These are phyloP conservation scores for Drosophila suboccidentalis DNA, from an alignment of 2,888 invertebrate genomes.

Conservation along the genomic window DNA sequence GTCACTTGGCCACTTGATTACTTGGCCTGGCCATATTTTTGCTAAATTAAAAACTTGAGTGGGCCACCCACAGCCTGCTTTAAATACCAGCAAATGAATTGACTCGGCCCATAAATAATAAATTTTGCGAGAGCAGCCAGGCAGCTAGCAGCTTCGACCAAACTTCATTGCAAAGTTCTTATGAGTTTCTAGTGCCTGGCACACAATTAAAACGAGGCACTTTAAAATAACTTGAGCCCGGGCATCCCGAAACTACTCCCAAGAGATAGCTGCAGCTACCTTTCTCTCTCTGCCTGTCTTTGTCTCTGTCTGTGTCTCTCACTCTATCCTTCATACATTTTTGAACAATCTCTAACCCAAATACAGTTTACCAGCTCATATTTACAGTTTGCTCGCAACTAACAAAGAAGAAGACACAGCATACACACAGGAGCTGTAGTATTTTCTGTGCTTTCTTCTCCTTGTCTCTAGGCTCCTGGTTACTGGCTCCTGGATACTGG, in stretches of 20 bases:
- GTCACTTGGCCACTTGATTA: constrained; percentile 35
- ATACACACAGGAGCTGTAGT: constrained; percentile 8
- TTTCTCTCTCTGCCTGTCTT: background rate
- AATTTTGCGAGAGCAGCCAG: constrained; percentile 25
- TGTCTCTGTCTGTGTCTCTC: background rate
- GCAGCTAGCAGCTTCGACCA: constrained; percentile 21
- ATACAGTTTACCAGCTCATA: constrained; percentile 67
- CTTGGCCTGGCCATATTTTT: constrained; percentile 64
- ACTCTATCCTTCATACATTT: constrained; percentile 61
- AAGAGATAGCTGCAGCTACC: constrained; percentile 15
- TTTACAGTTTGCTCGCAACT: constrained; percentile 52
- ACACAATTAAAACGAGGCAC: constrained; percentile 49
- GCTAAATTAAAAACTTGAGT: constrained; percentile 50
- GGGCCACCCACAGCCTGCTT: constrained; percentile 44
- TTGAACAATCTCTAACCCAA: constrained; percentile 81
- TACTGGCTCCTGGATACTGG: background rate
- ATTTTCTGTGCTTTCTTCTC: background rate
- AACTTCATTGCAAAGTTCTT: constrained; percentile 23
- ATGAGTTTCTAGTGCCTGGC: constrained; percentile 5
- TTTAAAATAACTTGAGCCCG: constrained; percentile 45
- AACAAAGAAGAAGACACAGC: constrained; percentile 44
- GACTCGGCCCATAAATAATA: constrained; percentile 58
- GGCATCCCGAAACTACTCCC: constrained; percentile 42
- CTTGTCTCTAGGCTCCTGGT: background rate
- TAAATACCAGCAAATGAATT: constrained; percentile 58